phyloP scores from a whole-genome alignment of 2,888 invertebrate genomes.

The Ctena decussata region DNA sequence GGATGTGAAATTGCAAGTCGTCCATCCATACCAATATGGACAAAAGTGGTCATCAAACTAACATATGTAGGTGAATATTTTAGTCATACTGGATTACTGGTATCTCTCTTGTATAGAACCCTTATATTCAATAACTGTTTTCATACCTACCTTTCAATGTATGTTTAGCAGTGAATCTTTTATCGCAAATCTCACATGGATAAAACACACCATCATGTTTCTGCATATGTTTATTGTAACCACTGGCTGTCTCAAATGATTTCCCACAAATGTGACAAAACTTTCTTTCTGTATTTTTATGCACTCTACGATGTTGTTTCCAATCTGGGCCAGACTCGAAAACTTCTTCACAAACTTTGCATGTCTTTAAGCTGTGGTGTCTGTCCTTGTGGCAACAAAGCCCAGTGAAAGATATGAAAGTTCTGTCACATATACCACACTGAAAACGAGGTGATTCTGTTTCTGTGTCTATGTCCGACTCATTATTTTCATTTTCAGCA shows the following conservation, averaged over 20 bases:
- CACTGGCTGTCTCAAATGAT: neutral
- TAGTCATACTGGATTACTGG: neutral
- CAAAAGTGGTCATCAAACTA: neutral
- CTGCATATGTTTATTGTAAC: neutral
- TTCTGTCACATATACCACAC: neutral
- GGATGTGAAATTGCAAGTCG: neutral
- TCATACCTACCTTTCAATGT: neutral
- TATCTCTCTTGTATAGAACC: neutral
- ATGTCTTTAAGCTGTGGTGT: neutral
- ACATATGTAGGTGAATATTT: neutral
- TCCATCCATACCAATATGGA: neutral
- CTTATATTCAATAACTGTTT: neutral
- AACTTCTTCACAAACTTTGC: neutral
- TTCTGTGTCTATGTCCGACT: neutral
- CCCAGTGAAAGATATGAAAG: neutral
- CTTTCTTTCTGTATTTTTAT: neutral
- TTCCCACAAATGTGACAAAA: constrained; percentile 3
- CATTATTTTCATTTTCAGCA: neutral
- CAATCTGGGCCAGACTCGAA: neutral
- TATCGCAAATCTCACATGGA: neutral
- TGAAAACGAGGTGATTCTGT: neutral
- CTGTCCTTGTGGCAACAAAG: neutral
- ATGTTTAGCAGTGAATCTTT: neutral
- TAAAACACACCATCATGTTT: neutral
- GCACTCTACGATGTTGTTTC: neutral